Percentiles rank a stretch among this genome's conserved stretches.
Evolutionary conservation across 2,797 vertebrate genomes (phyloP).

Genomic region (Muscicapa striata): DNA sequence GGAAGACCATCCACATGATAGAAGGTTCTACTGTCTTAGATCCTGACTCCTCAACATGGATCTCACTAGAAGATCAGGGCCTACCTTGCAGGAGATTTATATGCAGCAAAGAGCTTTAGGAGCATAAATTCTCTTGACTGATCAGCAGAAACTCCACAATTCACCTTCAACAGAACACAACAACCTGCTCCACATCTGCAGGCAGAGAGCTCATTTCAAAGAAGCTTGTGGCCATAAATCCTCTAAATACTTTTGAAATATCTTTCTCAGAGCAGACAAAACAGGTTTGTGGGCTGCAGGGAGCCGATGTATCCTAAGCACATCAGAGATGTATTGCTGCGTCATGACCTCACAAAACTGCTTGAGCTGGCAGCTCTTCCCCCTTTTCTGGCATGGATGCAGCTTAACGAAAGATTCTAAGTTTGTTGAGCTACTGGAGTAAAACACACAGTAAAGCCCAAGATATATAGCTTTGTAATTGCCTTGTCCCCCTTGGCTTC

Average conservation of each 20-base stretch:
- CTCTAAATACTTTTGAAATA: conserved; percentile 10
- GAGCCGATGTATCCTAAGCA: background rate
- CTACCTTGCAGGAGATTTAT: background rate
- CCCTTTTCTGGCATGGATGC: background rate
- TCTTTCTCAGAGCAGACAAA: background rate
- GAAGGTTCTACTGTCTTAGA: background rate
- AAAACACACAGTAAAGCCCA: background rate
- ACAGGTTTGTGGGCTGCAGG: background rate
- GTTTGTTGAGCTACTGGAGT: background rate
- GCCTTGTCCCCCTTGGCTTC: background rate
- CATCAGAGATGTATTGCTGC: conserved; percentile 3
- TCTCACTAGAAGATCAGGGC: background rate
- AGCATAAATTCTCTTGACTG: background rate
- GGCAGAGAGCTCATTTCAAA: background rate
- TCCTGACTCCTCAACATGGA: background rate
- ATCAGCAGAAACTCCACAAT: background rate
- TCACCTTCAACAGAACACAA: background rate
- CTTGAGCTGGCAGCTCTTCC: conserved; percentile 13
- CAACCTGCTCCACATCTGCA: rapidly evolving
- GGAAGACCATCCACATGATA: background rate
- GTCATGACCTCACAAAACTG: background rate
- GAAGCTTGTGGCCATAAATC: background rate
- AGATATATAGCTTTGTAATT: background rate
- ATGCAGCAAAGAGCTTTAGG: background rate
- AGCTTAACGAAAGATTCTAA: background rate